Evolutionary conservation across 2,888 invertebrate genomes (phyloP).

Genomic region (Cryptocheilus praepositus): DNA sequence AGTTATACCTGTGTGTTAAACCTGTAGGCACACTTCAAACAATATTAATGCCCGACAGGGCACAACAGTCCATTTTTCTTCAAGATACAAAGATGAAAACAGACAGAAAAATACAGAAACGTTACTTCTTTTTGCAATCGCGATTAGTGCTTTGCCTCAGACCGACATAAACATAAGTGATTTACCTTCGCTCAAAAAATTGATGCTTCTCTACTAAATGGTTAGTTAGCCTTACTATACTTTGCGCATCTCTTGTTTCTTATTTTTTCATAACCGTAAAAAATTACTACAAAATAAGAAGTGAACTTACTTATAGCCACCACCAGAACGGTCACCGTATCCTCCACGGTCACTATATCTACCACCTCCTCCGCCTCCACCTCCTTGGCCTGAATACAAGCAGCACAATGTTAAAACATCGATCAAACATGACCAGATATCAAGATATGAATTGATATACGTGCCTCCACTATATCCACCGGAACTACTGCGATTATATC

Average conservation of each 20-base stretch:
- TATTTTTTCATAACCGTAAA: conserved; percentile 24
- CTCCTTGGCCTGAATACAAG: conserved; percentile 75
- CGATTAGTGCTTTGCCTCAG: conserved; percentile 26
- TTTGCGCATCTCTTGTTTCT: conserved; percentile 34
- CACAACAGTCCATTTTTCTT: conserved; percentile 61
- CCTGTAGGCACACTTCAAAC: conserved; percentile 75
- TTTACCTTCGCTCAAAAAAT: conserved; percentile 42
- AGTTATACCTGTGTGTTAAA: conserved; percentile 74
- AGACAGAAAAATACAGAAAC: conserved; percentile 48
- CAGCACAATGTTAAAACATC: background rate
- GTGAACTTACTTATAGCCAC: conserved; percentile 74
- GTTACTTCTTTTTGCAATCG: conserved; percentile 31
- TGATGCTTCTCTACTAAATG: conserved; percentile 35
- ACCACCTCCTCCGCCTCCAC: conserved; percentile 67
- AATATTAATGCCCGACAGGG: conserved; percentile 70
- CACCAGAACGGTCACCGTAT: conserved; percentile 72
- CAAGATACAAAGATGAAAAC: conserved; percentile 34
- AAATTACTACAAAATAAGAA: conserved; percentile 13
- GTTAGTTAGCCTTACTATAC: conserved; percentile 26
- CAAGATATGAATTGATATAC: background rate
- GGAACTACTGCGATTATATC: conserved; percentile 72
- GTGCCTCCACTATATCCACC: conserved; percentile 60
- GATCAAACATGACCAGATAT: background rate
- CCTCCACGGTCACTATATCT: conserved; percentile 76
- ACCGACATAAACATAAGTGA: conserved; percentile 20